Conservation (phyloP, 2,797 vertebrate genomes). For the Picus viridis region DNA sequence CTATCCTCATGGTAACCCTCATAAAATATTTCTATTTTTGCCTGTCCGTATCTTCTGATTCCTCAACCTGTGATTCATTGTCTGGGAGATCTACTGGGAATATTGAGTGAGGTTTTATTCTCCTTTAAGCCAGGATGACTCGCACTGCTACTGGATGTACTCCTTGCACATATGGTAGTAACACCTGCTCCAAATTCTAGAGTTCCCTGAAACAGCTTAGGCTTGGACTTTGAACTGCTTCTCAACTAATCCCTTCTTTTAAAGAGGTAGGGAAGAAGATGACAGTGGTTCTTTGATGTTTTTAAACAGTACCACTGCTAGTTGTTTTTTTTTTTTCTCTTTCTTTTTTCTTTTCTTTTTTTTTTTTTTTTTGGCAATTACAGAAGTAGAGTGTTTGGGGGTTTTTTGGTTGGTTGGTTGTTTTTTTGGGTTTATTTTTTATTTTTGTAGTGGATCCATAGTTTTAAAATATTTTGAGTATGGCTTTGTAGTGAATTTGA, state of each 20-base stretch:
- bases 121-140: constrained; percentile 56
- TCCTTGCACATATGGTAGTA: constrained; percentile 60
- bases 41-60: not conserved
- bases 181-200: constrained; percentile 64
- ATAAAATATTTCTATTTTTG: constrained; percentile 27
- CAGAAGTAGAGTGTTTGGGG: not conserved
- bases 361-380: not conserved
- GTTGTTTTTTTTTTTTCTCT: too few relatives aligned
- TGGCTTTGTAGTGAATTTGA: constrained; percentile 29
- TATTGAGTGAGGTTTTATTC: constrained; percentile 59
- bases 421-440: too few relatives aligned
- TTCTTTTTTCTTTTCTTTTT: too few relatives aligned
- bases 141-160: constrained; percentile 55
- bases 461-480: constrained; percentile 24
- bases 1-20: not conserved
- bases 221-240: constrained; percentile 66
- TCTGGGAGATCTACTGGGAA: constrained; percentile 40
- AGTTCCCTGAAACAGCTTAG: constrained; percentile 43
- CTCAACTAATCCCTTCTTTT: constrained; percentile 63
- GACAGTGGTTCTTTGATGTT: constrained; percentile 59
- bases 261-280: constrained; percentile 44
- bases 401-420: too few relatives aligned
- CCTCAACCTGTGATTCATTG: constrained; percentile 50
- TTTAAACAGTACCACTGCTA: constrained; percentile 43
- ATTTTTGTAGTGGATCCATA: constrained; percentile 10